Percentiles rank a stretch among this genome's conserved stretches.
Conservation (phyloP, 92 coral and sea anemone species). For the Porites cylindrica region DNA sequence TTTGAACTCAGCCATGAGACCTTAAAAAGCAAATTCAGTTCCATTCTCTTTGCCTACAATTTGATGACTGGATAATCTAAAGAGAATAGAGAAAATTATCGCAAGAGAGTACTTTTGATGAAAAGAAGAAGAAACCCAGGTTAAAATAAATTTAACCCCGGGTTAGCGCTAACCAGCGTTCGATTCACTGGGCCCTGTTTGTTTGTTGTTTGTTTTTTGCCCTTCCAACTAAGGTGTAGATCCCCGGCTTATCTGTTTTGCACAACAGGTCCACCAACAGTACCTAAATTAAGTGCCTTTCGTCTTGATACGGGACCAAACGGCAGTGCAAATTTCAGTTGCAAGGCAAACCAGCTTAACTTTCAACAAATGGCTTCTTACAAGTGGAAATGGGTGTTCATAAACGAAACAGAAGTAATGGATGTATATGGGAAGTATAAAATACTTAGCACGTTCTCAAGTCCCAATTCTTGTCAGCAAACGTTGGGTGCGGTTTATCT, state of each 20-base stretch:
- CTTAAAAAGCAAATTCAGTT: too few relatives aligned
- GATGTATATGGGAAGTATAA: not conserved
- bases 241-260: not conserved
- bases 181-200: too few relatives aligned
- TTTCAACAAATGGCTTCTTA: not conserved
- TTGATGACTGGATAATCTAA: too few relatives aligned
- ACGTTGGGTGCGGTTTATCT: not conserved
- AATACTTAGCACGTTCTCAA: not conserved
- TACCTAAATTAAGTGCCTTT: not conserved
- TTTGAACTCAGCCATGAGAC: too few relatives aligned
- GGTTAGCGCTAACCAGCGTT: too few relatives aligned
- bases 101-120: too few relatives aligned
- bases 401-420: not conserved
- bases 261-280: not conserved
- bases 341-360: not conserved
- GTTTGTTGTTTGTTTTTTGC: too few relatives aligned
- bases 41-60: too few relatives aligned
- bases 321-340: not conserved
- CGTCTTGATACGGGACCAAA: not conserved
- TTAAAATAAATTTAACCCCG: too few relatives aligned
- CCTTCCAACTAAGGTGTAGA: too few relatives aligned
- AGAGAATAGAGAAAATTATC: too few relatives aligned
- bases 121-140: too few relatives aligned
- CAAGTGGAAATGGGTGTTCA: not conserved
- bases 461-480: conserved; percentile 1